These are phyloP conservation scores for Etheostoma cragini DNA, from an alignment of 2,113 vertebrate genomes.

Conservation along the genomic window DNA sequence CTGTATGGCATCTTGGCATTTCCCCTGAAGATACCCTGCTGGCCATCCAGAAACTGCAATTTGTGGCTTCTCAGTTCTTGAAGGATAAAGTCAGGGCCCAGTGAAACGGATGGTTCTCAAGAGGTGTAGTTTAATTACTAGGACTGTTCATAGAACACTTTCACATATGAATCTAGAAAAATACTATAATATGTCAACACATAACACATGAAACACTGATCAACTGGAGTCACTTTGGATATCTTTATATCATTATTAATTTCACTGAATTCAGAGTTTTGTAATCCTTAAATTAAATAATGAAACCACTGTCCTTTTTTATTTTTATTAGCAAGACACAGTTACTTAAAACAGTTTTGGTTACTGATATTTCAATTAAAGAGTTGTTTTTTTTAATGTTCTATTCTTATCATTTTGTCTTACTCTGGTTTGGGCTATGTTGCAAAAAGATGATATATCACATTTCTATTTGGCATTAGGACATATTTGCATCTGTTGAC, in stretches of 20 bases:
- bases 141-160: neutral
- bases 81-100: slow-evolving; percentile 29
- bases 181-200: neutral
- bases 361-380: no score
- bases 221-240: neutral
- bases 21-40: slow-evolving; percentile 82
- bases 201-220: neutral
- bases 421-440: no score
- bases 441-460: no score
- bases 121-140: neutral
- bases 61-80: slow-evolving; percentile 75
- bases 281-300: slow-evolving; percentile 5
- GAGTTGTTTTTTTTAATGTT: no score
- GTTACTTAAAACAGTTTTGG: no score
- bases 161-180: neutral
- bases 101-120: slow-evolving; percentile 26
- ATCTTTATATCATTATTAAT: neutral
- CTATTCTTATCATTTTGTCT: no score
- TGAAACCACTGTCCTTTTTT: neutral
- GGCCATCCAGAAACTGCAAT: slow-evolving; percentile 83
- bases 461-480: neutral
- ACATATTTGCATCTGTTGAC: neutral
- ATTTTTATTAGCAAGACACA: neutral
- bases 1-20: slow-evolving; percentile 87
- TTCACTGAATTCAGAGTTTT: neutral